Percentiles rank a stretch among this genome's conserved stretches.
phyloP scores from a whole-genome alignment of 2,888 invertebrate species.

The Onthophagus sagittarius region DNA sequence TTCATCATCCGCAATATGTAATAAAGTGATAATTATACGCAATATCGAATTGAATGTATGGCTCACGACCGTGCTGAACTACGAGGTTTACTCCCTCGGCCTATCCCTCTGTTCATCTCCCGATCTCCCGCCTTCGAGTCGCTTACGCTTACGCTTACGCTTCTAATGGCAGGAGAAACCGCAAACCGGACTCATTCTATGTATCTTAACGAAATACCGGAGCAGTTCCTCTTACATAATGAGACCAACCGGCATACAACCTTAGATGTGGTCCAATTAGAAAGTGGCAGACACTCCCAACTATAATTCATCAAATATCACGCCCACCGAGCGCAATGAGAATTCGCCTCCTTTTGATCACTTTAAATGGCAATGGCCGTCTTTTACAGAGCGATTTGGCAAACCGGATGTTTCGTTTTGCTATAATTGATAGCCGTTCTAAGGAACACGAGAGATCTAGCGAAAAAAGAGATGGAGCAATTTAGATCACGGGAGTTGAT shows the following conservation, averaged over 20 bases:
- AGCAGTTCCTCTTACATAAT: constrained; percentile 14
- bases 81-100: neutral
- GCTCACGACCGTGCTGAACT: neutral
- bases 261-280: constrained; percentile 17
- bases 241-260: constrained; percentile 1
- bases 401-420: neutral
- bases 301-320: constrained; percentile 21
- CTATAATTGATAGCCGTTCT: constrained; percentile 8
- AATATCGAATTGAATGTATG: neutral
- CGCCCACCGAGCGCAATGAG: constrained; percentile 11
- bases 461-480: neutral
- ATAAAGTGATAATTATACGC: neutral
- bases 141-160: too few species aligned
- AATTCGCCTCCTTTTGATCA: neutral
- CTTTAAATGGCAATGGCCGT: neutral
- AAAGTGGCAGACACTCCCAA: constrained; percentile 19
- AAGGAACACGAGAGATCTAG: neutral
- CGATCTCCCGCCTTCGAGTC: neutral
- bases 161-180: neutral
- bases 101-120: neutral
- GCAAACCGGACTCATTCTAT: neutral
- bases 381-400: neutral
- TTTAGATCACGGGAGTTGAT: neutral
- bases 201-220: constrained; percentile 13
- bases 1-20: neutral